Evolutionary conservation across 2,888 invertebrate species (phyloP).

Genomic region (Celastrina argiolus): DNA sequence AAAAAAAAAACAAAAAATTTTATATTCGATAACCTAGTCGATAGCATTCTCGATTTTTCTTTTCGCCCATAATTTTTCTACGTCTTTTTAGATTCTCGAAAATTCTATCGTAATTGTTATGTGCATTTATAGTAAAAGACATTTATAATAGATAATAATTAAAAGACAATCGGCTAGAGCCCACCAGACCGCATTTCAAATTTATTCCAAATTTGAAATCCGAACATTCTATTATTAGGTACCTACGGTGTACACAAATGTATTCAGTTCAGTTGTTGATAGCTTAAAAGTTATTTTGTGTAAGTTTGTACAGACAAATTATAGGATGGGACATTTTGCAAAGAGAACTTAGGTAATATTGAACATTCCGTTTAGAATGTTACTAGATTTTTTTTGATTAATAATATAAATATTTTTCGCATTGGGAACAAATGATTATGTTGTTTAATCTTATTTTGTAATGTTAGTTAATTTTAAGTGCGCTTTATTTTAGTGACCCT

Average conservation of each 20-base stretch:
- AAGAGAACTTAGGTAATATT: constrained; percentile 76
- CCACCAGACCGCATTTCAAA: constrained; percentile 73
- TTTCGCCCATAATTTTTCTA: constrained; percentile 66
- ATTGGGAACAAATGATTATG: constrained; percentile 77
- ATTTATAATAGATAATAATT: constrained; percentile 30
- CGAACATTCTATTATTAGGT: constrained; percentile 62
- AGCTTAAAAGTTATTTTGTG: constrained; percentile 72
- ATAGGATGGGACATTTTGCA: constrained; percentile 78
- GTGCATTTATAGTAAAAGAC: constrained; percentile 58
- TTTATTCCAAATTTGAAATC: constrained; percentile 36
- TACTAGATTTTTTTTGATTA: constrained; percentile 66
- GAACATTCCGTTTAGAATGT: constrained; percentile 78
- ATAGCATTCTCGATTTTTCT: constrained; percentile 63
- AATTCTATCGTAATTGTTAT: constrained; percentile 59
- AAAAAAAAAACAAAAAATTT: constrained; percentile 62
- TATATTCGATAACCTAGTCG: constrained; percentile 75
- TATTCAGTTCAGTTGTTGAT: constrained; percentile 72
- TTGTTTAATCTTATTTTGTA: constrained; percentile 78
- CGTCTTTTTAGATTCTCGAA: constrained; percentile 65
- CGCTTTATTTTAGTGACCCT: constrained; percentile 71
- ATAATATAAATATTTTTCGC: constrained; percentile 67
- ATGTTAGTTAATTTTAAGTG: constrained; percentile 77
- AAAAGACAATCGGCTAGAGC: constrained; percentile 46
- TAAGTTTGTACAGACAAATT: constrained; percentile 71
- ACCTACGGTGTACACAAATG: constrained; percentile 63